Percentiles rank a stretch among this genome's conserved stretches.
Evolutionary conservation across 2,113 vertebrate genomes (phyloP).

Genomic region (Felis chaus): DNA sequence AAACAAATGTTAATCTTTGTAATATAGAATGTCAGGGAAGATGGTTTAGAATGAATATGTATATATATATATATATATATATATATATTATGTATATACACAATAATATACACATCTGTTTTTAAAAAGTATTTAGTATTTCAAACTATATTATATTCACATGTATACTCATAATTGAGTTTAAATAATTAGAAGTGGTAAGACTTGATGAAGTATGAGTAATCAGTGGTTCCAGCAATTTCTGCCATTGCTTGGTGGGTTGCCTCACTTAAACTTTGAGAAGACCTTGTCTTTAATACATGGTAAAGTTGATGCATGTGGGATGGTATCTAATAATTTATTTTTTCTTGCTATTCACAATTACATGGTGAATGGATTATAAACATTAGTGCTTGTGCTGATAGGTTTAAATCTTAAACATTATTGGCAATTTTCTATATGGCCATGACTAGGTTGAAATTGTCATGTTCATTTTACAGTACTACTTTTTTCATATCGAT

Average conservation of each 20-base stretch:
- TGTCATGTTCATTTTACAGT: constrained; percentile 37
- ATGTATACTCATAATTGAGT: not conserved
- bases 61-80: too few species aligned
- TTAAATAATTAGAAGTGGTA: not conserved
- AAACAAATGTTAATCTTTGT: constrained; percentile 32
- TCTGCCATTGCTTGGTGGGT: not conserved
- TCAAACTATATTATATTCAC: not conserved
- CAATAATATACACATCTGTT: too few species aligned
- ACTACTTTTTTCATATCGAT: constrained; percentile 30
- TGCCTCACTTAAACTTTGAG: not conserved
- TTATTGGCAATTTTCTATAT: constrained; percentile 20
- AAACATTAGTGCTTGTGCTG: not conserved
- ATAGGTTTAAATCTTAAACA: constrained; percentile 4
- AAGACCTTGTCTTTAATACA: not conserved
- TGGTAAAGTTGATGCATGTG: not conserved
- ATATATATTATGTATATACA: too few species aligned
- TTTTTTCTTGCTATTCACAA: not conserved
- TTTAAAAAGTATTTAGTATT: not conserved
- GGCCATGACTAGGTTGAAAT: not conserved
- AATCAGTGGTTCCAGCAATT: not conserved
- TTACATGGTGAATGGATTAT: not conserved
- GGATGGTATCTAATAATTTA: not conserved
- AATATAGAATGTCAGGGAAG: not conserved
- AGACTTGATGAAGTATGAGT: not conserved
- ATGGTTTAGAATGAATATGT: not conserved